These are phyloP conservation scores for Pristionchus fissidentatus DNA, from an alignment of 2,888 invertebrate species.

Conservation along the genomic window DNA sequence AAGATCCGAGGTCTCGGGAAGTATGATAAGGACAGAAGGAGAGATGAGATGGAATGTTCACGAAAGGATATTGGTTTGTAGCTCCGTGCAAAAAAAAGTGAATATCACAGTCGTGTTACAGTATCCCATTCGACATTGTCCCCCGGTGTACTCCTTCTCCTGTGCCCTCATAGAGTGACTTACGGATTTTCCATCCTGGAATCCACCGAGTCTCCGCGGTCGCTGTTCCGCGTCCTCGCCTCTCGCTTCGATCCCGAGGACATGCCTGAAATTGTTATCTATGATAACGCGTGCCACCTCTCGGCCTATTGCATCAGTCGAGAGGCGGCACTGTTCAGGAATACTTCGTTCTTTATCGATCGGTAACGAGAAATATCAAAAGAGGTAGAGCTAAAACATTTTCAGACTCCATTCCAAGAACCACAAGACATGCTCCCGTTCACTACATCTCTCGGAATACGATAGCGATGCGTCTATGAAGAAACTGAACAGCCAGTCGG, in stretches of 20 bases:
- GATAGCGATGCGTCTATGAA: neutral
- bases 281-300: neutral
- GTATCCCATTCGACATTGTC: neutral
- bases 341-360: neutral
- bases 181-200: neutral
- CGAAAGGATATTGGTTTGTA: neutral
- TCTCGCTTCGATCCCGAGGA: neutral
- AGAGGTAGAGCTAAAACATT: too few relatives aligned
- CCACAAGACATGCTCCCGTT: slow-evolving; percentile 1
- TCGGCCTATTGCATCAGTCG: neutral
- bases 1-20: neutral
- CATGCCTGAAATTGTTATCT: neutral
- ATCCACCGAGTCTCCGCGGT: neutral
- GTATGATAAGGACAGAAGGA: slow-evolving; percentile 14
- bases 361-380: neutral
- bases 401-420: neutral
- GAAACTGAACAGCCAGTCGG: slow-evolving; percentile 2
- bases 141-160: neutral
- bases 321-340: neutral
- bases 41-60: slow-evolving; percentile 2
- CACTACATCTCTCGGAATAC: neutral
- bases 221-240: neutral
- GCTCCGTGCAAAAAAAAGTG: neutral
- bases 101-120: too few relatives aligned
- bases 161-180: neutral